Evolutionary conservation across 2,888 invertebrate genomes (phyloP).

Genomic region (Apamea epomidion): DNA sequence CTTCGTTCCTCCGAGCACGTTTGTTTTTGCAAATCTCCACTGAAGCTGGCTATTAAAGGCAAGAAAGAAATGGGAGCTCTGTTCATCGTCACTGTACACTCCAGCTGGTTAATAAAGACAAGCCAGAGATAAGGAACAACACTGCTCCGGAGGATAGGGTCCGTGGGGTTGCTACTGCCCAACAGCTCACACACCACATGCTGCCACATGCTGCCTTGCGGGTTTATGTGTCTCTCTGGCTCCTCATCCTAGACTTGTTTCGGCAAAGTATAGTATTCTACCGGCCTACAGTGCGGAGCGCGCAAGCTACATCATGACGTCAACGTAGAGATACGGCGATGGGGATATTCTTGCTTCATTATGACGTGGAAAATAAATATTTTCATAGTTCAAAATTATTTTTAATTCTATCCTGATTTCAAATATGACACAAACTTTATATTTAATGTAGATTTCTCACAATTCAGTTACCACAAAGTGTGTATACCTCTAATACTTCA

Average conservation of each 20-base stretch:
- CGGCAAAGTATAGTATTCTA: not conserved
- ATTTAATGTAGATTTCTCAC: too few species aligned
- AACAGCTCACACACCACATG: not conserved
- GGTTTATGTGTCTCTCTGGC: not conserved
- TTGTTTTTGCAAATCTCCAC: too few species aligned
- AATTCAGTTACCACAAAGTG: too few species aligned
- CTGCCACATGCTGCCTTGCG: not conserved
- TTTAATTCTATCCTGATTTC: not conserved
- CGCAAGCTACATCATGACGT: not conserved
- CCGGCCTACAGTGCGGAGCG: not conserved
- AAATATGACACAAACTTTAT: too few species aligned
- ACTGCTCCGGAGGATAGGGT: not conserved
- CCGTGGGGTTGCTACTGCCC: not conserved
- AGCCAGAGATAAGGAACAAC: not conserved
- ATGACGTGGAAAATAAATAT: not conserved
- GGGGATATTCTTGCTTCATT: too few species aligned
- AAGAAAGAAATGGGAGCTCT: too few species aligned
- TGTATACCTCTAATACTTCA: not conserved
- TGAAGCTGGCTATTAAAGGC: too few species aligned
- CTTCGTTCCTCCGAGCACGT: too few species aligned
- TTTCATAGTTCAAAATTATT: not conserved
- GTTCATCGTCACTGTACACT: too few species aligned
- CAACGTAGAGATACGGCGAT: not conserved
- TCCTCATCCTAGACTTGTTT: not conserved
- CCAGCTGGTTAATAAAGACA: not conserved